A percentile compares a stretch with the other conserved stretches of the same genome.
These are phyloP conservation scores for Battus philenor DNA, from an alignment of 1,140 invertebrate species.

Conservation along the genomic window DNA sequence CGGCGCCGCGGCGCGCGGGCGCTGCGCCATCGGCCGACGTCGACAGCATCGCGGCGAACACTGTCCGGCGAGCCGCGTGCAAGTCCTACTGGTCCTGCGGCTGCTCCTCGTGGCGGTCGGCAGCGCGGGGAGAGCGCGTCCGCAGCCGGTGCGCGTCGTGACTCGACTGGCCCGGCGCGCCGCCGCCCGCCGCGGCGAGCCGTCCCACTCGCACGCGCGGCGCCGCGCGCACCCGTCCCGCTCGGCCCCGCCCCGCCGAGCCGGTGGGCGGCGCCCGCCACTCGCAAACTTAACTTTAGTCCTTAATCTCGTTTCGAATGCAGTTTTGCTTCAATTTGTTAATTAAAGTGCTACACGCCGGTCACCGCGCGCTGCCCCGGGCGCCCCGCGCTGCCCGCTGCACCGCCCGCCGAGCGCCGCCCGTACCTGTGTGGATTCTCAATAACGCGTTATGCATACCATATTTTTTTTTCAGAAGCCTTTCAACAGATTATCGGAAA, in stretches of 20 bases:
- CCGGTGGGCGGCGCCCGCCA: constrained; percentile 2
- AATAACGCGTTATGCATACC: too few species aligned
- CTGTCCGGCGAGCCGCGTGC: too few species aligned
- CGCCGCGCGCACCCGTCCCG: constrained; percentile 11
- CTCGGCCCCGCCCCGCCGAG: constrained; percentile 22
- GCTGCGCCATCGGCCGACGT: constrained; percentile 18
- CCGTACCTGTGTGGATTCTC: too few species aligned
- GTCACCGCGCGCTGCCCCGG: too few species aligned
- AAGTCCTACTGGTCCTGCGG: too few species aligned
- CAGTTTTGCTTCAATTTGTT: constrained; percentile 1
- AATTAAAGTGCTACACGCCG: neutral
- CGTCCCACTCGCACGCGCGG: constrained; percentile 15
- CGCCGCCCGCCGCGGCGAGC: neutral
- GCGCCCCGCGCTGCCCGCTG: too few species aligned
- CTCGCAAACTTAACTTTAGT: constrained; percentile 3
- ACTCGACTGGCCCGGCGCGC: neutral
- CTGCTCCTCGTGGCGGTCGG: too few species aligned
- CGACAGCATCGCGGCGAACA: neutral
- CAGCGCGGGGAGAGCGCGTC: too few species aligned
- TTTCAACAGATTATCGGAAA: too few species aligned
- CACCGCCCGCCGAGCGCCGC: too few species aligned
- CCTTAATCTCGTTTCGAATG: constrained; percentile 10
- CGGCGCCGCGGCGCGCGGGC: constrained; percentile 48
- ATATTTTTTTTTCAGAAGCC: too few species aligned
- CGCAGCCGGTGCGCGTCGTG: neutral